A percentile compares a stretch with the other conserved stretches of the same genome.
These are phyloP conservation scores for Pogonomyrmex barbatus DNA, from an alignment of 1,140 invertebrate genomes.

Conservation along the genomic window DNA sequence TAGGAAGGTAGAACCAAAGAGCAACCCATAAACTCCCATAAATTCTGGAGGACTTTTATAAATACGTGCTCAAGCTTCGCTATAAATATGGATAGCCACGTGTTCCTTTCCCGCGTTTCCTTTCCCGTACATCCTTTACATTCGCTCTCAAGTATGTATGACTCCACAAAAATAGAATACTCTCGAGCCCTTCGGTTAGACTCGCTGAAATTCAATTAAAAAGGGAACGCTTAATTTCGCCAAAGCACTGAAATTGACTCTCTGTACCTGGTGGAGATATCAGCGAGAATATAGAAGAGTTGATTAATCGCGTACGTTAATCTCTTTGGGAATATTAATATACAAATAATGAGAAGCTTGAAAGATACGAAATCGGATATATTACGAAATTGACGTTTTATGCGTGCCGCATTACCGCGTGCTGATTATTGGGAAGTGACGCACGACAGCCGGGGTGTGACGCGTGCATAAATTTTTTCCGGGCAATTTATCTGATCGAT, in stretches of 20 bases:
- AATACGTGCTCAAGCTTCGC: conserved; percentile 21
- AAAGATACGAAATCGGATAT: background rate
- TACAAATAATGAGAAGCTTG: background rate
- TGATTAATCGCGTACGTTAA: background rate
- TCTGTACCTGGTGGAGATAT: background rate
- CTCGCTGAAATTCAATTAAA: background rate
- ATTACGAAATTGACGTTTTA: background rate
- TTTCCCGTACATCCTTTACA: background rate
- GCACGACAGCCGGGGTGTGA: background rate
- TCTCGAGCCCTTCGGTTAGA: background rate
- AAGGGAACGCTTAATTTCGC: background rate
- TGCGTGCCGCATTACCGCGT: too few species aligned
- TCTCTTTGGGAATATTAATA: background rate
- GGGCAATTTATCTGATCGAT: conserved; percentile 14
- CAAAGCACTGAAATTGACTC: background rate
- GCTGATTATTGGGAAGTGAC: background rate
- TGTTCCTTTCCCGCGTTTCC: too few species aligned
- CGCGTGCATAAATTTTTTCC: background rate
- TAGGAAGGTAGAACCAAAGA: background rate
- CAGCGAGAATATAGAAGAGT: background rate
- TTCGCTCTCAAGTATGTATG: background rate
- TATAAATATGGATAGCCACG: conserved; percentile 25
- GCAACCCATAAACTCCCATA: background rate
- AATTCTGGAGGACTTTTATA: conserved; percentile 31
- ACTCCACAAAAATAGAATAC: background rate